Conservation (phyloP, 2,797 vertebrate species). For the Microchirus variegatus region DNA sequence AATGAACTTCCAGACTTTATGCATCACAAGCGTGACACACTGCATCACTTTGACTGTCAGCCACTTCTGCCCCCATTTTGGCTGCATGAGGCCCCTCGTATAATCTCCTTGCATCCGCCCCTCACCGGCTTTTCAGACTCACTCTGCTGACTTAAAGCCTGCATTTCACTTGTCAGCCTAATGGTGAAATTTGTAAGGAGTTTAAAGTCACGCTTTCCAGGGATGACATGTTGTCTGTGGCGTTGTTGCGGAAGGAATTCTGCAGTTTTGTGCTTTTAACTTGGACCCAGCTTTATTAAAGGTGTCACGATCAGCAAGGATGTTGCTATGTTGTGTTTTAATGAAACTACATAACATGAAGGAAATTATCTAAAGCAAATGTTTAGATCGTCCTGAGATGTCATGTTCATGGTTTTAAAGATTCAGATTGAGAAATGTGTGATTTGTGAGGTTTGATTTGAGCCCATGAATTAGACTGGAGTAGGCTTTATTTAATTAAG, state of each 20-base stretch:
- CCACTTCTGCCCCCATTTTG: slow-evolving; percentile 55
- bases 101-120: slow-evolving; percentile 76
- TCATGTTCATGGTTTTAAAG: neutral
- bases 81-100: slow-evolving; percentile 56
- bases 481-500: too few relatives aligned
- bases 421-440: too few relatives aligned
- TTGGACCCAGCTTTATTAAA: slow-evolving; percentile 3
- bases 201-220: slow-evolving; percentile 70
- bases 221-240: slow-evolving; percentile 61
- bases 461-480: too few relatives aligned
- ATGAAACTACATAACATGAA: neutral
- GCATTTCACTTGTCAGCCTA: slow-evolving; percentile 79
- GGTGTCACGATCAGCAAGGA: too few relatives aligned
- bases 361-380: too few relatives aligned
- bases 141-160: slow-evolving; percentile 69
- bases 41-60: slow-evolving; percentile 67
- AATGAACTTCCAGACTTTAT: slow-evolving; percentile 75
- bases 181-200: slow-evolving; percentile 75
- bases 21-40: slow-evolving; percentile 70
- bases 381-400: too few relatives aligned
- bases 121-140: slow-evolving; percentile 61
- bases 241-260: slow-evolving; percentile 44
- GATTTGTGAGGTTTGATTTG: too few relatives aligned
- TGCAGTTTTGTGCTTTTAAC: slow-evolving; percentile 55
- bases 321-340: too few relatives aligned